Conservation (phyloP, 2,888 invertebrate species). For the Taenaris catops region DNA sequence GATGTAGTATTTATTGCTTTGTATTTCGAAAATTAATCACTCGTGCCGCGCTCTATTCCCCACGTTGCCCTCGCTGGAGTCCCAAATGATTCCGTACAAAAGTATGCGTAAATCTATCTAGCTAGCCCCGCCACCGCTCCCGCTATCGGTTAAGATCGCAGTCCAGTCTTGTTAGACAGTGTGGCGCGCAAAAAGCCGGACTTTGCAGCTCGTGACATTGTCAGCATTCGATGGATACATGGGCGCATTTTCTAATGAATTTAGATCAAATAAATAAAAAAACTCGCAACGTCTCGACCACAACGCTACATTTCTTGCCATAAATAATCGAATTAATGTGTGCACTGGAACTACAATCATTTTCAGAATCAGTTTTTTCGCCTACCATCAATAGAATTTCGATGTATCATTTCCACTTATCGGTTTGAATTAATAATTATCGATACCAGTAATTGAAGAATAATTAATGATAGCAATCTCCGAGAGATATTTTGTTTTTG, state of each 20-base stretch:
- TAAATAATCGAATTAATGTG: constrained; percentile 24
- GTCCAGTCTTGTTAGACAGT: constrained; percentile 65
- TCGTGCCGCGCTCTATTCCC: no score
- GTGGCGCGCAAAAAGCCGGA: constrained; percentile 64
- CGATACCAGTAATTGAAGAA: constrained; percentile 19
- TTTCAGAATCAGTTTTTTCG: constrained; percentile 26
- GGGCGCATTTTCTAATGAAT: constrained; percentile 57
- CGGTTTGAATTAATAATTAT: constrained; percentile 21
- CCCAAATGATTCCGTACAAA: no score
- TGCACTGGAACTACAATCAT: constrained; percentile 21
- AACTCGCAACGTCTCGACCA: constrained; percentile 24
- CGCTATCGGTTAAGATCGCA: no score
- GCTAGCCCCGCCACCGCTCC: no score
- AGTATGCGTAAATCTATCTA: no score
- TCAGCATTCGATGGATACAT: constrained; percentile 48
- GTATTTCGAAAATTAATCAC: no score
- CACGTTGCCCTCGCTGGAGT: no score
- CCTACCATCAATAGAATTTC: constrained; percentile 18
- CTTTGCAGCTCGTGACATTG: constrained; percentile 42
- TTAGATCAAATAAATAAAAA: constrained; percentile 58
- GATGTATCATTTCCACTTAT: constrained; percentile 23
- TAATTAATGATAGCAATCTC: constrained; percentile 11
- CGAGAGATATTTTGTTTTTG: constrained; percentile 6
- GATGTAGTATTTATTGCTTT: no score
- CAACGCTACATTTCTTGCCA: constrained; percentile 21